Evolutionary conservation across 2,113 vertebrate genomes (phyloP), one percentile per base, ranked within the genome.

Genomic region (Etheostoma cragini): DNA sequence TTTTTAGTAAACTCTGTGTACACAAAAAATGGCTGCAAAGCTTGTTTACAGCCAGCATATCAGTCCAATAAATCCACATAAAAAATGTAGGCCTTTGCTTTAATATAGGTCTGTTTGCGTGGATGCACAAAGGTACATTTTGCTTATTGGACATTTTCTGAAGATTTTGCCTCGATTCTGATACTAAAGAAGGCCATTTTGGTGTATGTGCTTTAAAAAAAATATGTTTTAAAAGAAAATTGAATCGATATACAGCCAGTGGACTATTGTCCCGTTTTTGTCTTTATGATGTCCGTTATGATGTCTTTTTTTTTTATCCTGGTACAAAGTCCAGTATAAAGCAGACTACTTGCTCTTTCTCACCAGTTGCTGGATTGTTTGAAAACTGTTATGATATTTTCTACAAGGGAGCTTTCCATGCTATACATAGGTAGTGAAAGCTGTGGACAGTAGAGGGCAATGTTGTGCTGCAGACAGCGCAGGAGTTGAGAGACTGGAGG

Each of bases 381-480:
- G 33, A 52, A 24, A 81, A 30, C 24, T 30, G 15, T 49, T 7
- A 1, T 53, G 8, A 58, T 57, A 30, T 64, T 50, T 76, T 26
- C 47, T 14, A 13, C 38, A 12, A 47, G 7, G 2, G 30, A 15
- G 13, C 60, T 60, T 14, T 67, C 13, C 45, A 16, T 26, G 42
- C n/a, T 33, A 0, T 24, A 11, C 30, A 17, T 1, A 35, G 13
- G 49, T 38, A 54, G 69, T 62, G 19, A 21, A 33, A 5, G 45
- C 33, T 30, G 13, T 42, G 53, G 50, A 4, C 91, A 89, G 73
- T 53, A 94, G 93, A 92, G 89, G 91, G 91, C 93, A 94, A 84
- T 94, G 90, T 93, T 91, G 93, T 42, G 78, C 88, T 77, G 45
- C 69, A 58, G 26, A 80, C 56, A 0, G 26, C 1, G 14, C 61